Percentiles rank a stretch among this genome's conserved stretches.
These are phyloP conservation scores for Metalampra italica DNA, from an alignment of 2,888 invertebrate genomes.

Conservation along the genomic window DNA sequence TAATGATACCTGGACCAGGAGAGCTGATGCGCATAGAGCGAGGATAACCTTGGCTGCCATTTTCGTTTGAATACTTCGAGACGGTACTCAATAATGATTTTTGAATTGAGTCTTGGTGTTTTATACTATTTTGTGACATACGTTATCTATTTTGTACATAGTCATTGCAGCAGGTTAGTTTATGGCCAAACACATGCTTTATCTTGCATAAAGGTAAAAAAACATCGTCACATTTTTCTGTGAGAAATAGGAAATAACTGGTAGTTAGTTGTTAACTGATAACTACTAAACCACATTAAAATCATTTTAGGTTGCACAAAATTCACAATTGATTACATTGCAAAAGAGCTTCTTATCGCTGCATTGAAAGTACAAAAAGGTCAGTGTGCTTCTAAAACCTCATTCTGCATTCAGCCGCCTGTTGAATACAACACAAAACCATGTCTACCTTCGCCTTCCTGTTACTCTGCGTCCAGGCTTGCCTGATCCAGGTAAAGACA, in stretches of 20 bases:
- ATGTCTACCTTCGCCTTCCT: slow-evolving; percentile 33
- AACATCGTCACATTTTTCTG: no score
- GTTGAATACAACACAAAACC: slow-evolving; percentile 12
- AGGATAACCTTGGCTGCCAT: slow-evolving; percentile 14
- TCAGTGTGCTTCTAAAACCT: background rate
- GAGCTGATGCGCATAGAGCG: slow-evolving; percentile 14
- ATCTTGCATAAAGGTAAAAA: no score
- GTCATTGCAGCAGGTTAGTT: no score
- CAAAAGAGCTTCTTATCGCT: no score
- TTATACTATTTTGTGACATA: background rate
- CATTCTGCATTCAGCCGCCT: slow-evolving; percentile 5
- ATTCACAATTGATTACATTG: no score
- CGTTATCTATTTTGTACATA: no score
- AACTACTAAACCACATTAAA: no score
- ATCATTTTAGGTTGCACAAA: no score
- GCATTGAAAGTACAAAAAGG: background rate
- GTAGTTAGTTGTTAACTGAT: no score
- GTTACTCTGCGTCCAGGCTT: slow-evolving; percentile 37
- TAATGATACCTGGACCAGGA: slow-evolving; percentile 6
- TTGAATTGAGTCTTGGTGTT: background rate
- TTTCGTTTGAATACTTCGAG: slow-evolving; percentile 8
- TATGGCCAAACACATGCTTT: background rate
- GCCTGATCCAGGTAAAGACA: slow-evolving; percentile 32
- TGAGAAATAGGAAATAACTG: no score
- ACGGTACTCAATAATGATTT: background rate